Evolutionary conservation across 2,888 invertebrate species (phyloP), one percentile per base, ranked within the genome.

Genomic region (Macrosoma leucophasiata): DNA sequence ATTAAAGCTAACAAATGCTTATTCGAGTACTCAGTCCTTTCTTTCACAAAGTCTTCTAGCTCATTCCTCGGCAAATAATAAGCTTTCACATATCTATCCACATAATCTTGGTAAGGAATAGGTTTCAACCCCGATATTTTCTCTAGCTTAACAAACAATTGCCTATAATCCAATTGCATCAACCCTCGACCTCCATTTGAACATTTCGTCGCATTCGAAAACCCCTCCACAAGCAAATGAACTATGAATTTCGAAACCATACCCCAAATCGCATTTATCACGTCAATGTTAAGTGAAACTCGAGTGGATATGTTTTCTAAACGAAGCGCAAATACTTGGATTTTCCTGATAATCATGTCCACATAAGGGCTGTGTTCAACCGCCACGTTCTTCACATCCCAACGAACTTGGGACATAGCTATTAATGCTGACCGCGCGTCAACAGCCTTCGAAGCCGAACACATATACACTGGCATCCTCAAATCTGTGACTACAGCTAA

Each of bases 121-220:
- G 96, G 96, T 58, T 91, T 91, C 4, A 96, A 64, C 1, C 89
- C 89, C 0, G 96, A 92, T 33, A 97, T 89, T 57, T 92, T 90
- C 70, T 98, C 97, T 30, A 96, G 85, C 64, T 97, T 96, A 12
- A 94, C 90, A 48, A 96, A 88, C 42, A 98, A 90, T 66, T 98
- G 98, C 4, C 96, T 94, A 60, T 96, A 98, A 84, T 99, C 99
- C 12, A 99, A 82, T 63, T 98, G 98, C 98, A 99, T 99, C 6
- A 99, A 75, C 0, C 97, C 98, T 20, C 99, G 84, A 0, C 99
- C 99, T 13, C 96, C 98, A 51, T 96, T 96, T 0, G 96, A 93
- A 73, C 99, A 99, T 66, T 96, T 97, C 42, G 93, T 95, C 0
- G 95, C 93, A 56, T 91, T 92, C 0, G 96, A 91, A 77, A 93